These are phyloP conservation scores for Gryon sp. DNA, from an alignment of 1,140 invertebrate species.

Conservation along the genomic window DNA sequence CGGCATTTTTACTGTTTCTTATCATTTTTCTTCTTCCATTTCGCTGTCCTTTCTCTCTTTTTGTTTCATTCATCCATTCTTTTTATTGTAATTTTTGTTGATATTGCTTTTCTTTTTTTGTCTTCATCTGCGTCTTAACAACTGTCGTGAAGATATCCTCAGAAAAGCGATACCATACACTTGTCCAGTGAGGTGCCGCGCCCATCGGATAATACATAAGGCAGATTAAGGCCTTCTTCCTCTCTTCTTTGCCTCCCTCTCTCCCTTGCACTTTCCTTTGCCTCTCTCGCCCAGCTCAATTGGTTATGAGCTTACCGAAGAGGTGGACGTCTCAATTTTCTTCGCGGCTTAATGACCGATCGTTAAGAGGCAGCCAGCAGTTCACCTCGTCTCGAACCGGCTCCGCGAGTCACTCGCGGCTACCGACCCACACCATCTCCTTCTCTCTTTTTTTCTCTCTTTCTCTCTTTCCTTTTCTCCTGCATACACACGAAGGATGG, in stretches of 20 bases:
- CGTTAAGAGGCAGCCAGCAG: constrained; percentile 71
- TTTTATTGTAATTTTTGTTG: no score
- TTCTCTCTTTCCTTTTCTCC: no score
- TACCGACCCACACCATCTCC: constrained; percentile 53
- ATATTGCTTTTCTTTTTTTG: not conserved
- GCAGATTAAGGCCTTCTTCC: constrained; percentile 67
- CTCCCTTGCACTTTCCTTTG: no score
- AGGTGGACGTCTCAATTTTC: constrained; percentile 75
- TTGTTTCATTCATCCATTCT: no score
- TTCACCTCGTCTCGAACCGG: constrained; percentile 69
- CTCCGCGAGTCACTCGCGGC: constrained; percentile 60
- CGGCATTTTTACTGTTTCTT: constrained; percentile 34
- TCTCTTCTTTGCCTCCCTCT: no score
- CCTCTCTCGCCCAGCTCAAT: constrained; percentile 69
- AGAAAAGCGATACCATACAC: constrained; percentile 52
- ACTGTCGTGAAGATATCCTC: constrained; percentile 48
- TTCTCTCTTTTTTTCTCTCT: no score
- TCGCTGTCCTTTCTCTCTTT: not conserved
- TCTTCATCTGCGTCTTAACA: constrained; percentile 29
- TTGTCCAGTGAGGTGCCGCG: constrained; percentile 56
- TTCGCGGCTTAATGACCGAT: constrained; percentile 75
- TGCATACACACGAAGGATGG: no score
- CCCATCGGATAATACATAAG: constrained; percentile 71
- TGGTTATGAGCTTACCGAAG: constrained; percentile 68
- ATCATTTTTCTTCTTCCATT: constrained; percentile 9